phyloP scores from a whole-genome alignment of 2,888 invertebrate genomes.

The Exephanes ischioxanthus region DNA sequence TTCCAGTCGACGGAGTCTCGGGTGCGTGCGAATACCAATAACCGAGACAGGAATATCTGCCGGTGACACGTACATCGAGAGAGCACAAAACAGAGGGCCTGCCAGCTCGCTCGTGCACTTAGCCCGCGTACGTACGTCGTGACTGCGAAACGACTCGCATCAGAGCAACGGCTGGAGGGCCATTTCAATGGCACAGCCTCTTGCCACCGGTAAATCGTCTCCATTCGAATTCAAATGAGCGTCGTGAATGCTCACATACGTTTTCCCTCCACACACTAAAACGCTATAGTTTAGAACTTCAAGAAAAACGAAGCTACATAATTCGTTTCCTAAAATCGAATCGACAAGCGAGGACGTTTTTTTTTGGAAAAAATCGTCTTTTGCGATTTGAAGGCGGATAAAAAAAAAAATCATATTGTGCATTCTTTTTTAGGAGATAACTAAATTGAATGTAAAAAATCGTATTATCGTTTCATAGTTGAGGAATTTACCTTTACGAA shows the following conservation, averaged over 20 bases:
- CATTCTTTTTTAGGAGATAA: background rate
- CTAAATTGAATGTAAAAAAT: background rate
- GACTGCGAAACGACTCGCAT: conserved; percentile 54
- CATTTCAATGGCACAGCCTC: conserved; percentile 80
- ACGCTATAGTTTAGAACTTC: conserved; percentile 5
- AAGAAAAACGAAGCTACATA: background rate
- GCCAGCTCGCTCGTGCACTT: conserved; percentile 7
- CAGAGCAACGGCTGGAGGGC: conserved; percentile 58
- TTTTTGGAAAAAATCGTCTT: background rate
- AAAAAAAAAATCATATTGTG: background rate
- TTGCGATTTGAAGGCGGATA: background rate
- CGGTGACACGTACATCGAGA: conserved; percentile 42
- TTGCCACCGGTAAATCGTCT: conserved; percentile 81
- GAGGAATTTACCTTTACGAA: background rate
- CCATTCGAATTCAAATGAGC: conserved; percentile 85
- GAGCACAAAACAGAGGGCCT: background rate
- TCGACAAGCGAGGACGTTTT: background rate
- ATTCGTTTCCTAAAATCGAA: background rate
- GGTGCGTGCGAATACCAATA: conserved; percentile 44
- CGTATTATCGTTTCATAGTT: background rate
- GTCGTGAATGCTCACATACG: conserved; percentile 75
- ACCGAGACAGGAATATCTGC: conserved; percentile 49
- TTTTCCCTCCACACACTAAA: conserved; percentile 21
- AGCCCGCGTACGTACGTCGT: conserved; percentile 30
- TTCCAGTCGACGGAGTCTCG: conserved; percentile 76